Evolutionary conservation across 2,113 vertebrate genomes (phyloP), one percentile per base, ranked within the genome.

Genomic region (Otocyon megalotis): DNA sequence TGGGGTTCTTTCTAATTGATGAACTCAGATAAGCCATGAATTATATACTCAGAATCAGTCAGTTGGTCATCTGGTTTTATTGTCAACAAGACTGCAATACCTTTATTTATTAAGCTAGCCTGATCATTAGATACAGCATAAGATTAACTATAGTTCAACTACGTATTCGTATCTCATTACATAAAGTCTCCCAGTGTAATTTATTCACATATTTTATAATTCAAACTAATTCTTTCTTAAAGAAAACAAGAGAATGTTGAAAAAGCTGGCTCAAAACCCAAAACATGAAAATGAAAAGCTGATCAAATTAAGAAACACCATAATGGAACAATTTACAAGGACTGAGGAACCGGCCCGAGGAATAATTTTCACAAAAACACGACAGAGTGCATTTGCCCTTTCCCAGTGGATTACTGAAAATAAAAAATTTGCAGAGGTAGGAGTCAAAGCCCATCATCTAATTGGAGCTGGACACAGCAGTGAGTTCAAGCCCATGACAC

Each of bases 331-430:
- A 96, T 99, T 99, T 97, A 99, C 98, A 1, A 99, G 80, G 97
- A 98, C 98, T 43, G 53, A 95, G 3, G 80, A 98, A 43, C 71
- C 96, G 48, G 98, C 99, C 16, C 98, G 99, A 94, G 99, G 99
- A 93, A 99, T 99, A 87, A 99, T 99, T 98, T 99, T 99, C 98
- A 99, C 99, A 81, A 99, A 99, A 98, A 99, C 99, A 8, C 99
- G 99, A 5, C 99, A 98, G 94, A 99, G 99, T 60, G 99, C 99
- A 53, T 99, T 98, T 60, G 99, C 99, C 84, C 99, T 99, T 5
- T 99, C 97, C 83, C 99, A 99, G 92, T 99, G 99, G 99, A 99
- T 99, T 97, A 98, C 98, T 85, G 99, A 99, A 96, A 99, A 99
- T 96, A 92, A 98, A 72, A 99, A 99, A 98, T 99, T 99, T 98